Base-by-base conservation (phyloP, 2,888 invertebrate genomes). In the Dorcus parallelipipedus region DNA sequence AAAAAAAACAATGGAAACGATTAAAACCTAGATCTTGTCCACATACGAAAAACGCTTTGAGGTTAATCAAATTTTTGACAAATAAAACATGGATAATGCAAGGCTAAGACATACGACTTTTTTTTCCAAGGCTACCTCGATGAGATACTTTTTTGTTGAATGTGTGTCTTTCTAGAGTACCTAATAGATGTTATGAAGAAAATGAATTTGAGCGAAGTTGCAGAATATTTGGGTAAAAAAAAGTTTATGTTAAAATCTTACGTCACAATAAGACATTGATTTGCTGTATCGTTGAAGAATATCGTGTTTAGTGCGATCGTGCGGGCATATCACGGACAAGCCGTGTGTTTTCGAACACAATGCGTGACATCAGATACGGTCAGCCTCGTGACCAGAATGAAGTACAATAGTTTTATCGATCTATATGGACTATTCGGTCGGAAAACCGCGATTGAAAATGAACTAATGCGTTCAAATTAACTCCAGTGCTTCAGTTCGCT, bases 311-410 rank as follows among this genome's bases (percentile, higher is more conserved):
- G 51, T 39, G 14, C 10, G 52, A 26, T 59, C 64, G 65, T 66
- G 74, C 74, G 71, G 66, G 68, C 66, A 66, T 73, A 74, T 74
- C 75, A 74, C 72, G 69, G 70, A 68, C 69, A 65, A 69, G 67
- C 69, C 69, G 70, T 73, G 68, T 75, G 74, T 76, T 75, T 75
- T 69, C 72, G 67, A 73, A 74, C 71, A 75, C 73, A 73, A 73
- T 73, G 70, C 71, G 71, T 73, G 73, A 69, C 69, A 73, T 68
- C 70, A 69, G 73, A 74, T 73, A 73, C 72, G 73, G 71, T 69
- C 70, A 65, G 67, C 66, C 68, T 71, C 76, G 76, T 76, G 75
- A 75, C 73, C 72, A 68, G 75, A 74, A 75, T 76, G 67, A 66
- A 65, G 67, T 65, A 69, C 69, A 71, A 71, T 66, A 62, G 62